Evolutionary conservation across 2,888 invertebrate species (phyloP).

Genomic region (Sceliomorpha sp.): DNA sequence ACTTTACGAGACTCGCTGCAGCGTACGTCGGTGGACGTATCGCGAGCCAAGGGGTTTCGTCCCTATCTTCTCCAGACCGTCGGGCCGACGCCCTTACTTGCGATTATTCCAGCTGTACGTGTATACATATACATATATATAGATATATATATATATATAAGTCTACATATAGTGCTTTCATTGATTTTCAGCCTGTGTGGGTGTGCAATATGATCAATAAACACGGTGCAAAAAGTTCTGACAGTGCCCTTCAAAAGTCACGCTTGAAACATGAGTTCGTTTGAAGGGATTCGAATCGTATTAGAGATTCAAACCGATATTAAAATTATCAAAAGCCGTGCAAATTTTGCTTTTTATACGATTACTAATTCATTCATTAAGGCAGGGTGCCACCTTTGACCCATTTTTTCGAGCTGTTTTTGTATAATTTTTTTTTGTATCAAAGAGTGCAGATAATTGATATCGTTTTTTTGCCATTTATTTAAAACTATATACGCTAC

Average conservation of each 20-base stretch:
- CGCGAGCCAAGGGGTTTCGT: slow-evolving; percentile 41
- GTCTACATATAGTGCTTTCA: slow-evolving; percentile 25
- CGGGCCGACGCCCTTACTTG: slow-evolving; percentile 48
- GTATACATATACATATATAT: slow-evolving; percentile 8
- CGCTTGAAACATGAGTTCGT: too few species aligned
- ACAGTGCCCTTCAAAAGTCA: slow-evolving; percentile 27
- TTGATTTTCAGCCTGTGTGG: slow-evolving; percentile 35
- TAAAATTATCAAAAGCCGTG: too few species aligned
- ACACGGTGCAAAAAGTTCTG: slow-evolving; percentile 21
- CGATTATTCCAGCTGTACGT: slow-evolving; percentile 36
- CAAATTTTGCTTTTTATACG: too few species aligned
- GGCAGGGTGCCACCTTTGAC: too few species aligned
- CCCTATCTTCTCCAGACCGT: slow-evolving; percentile 45
- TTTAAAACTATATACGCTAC: too few species aligned
- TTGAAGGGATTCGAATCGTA: too few species aligned
- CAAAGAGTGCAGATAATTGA: too few species aligned
- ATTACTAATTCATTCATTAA: too few species aligned
- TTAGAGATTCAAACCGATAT: too few species aligned
- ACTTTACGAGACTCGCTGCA: slow-evolving; percentile 26
- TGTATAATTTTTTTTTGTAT: too few species aligned
- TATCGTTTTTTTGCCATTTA: too few species aligned
- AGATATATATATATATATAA: slow-evolving; percentile 9
- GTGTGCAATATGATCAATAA: slow-evolving; percentile 35
- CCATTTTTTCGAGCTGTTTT: too few species aligned
- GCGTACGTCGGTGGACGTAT: slow-evolving; percentile 14